Conservation (phyloP, 2,113 vertebrate species). For the Cyphomyrus discorhynchus region DNA sequence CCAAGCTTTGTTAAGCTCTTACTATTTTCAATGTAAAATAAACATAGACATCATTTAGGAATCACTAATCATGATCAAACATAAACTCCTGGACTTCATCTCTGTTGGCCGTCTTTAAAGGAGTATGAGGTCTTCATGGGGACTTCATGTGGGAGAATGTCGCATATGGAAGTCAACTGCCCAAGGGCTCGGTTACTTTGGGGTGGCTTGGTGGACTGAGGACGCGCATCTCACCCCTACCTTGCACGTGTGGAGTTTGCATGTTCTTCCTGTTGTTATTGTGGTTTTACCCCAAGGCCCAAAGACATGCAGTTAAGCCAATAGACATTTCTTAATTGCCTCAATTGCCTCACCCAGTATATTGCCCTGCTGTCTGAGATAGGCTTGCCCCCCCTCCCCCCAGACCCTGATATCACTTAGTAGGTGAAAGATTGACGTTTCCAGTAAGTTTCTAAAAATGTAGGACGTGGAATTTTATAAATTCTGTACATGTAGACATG, state of each 20-base stretch:
- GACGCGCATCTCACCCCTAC: background rate
- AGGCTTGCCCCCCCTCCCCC: no score
- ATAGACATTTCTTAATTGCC: slow-evolving; percentile 26
- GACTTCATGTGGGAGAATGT: slow-evolving; percentile 4
- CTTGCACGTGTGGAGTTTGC: background rate
- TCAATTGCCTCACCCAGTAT: slow-evolving; percentile 1
- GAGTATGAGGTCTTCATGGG: background rate
- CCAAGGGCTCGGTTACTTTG: slow-evolving; percentile 56
- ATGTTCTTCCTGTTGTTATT: slow-evolving; percentile 19
- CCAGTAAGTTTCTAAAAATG: background rate
- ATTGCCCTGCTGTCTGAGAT: background rate
- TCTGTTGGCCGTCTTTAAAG: background rate
- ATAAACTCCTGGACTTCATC: background rate
- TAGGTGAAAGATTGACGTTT: background rate
- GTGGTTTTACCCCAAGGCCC: slow-evolving; percentile 1
- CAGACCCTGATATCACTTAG: background rate
- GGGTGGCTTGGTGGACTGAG: background rate
- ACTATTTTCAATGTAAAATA: background rate
- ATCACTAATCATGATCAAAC: slow-evolving; percentile 51
- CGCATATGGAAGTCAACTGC: slow-evolving; percentile 51
- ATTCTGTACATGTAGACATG: slow-evolving; percentile 10
- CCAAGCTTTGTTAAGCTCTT: background rate
- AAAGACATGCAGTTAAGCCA: slow-evolving; percentile 28
- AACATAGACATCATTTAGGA: slow-evolving; percentile 27
- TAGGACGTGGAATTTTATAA: slow-evolving; percentile 16